Conservation (phyloP, 2,888 invertebrate species). For the Beris chalybata region DNA sequence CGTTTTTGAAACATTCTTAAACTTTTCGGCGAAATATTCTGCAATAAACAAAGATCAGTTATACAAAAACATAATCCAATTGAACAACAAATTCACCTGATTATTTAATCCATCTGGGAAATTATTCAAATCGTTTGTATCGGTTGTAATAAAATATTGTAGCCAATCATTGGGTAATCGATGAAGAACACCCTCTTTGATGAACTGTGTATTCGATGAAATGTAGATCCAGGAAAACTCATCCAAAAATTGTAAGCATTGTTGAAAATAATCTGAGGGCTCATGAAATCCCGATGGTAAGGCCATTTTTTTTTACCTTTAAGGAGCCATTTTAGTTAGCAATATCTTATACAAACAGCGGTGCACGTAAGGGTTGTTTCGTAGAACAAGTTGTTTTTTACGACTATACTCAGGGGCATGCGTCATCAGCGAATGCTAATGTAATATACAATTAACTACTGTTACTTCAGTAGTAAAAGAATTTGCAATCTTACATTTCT, state of each 20-base stretch:
- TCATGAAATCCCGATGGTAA: conserved; percentile 46
- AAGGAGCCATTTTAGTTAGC: no score
- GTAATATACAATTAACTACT: no score
- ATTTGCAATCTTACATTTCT: no score
- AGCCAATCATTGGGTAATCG: conserved; percentile 61
- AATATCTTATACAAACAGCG: no score
- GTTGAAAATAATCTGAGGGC: conserved; percentile 60
- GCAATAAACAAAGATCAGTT: conserved; percentile 39
- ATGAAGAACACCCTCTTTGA: conserved; percentile 61
- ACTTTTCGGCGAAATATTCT: conserved; percentile 54
- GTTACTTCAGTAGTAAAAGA: no score
- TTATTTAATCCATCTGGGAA: conserved; percentile 51
- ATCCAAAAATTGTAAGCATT: conserved; percentile 61
- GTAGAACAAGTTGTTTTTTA: no score
- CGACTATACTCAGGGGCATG: no score
- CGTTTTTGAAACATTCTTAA: conserved; percentile 53
- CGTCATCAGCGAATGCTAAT: no score
- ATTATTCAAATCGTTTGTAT: conserved; percentile 57
- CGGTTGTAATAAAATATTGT: conserved; percentile 54
- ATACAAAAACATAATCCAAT: conserved; percentile 11
- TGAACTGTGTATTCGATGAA: conserved; percentile 66
- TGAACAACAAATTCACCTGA: conserved; percentile 42
- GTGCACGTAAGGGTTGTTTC: no score
- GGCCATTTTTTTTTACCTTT: conserved; percentile 49
- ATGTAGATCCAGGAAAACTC: conserved; percentile 66